Evolutionary conservation across 2,888 invertebrate genomes (phyloP).

Genomic region (Clitarchus hookeri): DNA sequence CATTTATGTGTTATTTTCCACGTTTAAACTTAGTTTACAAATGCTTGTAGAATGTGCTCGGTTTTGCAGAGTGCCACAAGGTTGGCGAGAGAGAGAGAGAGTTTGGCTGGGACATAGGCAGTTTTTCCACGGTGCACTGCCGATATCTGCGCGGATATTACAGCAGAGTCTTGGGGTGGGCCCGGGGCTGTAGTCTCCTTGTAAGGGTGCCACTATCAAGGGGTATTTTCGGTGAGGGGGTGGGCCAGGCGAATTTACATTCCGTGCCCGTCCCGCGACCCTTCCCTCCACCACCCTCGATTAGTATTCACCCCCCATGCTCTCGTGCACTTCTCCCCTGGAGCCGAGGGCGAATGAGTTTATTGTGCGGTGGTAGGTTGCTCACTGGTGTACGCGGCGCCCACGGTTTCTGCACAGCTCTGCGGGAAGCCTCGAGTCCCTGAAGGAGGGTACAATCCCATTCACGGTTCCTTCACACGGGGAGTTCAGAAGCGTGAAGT

Average conservation of each 20-base stretch:
- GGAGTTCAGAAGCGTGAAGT: no score
- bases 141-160: slow-evolving; percentile 2
- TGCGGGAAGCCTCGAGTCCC: no score
- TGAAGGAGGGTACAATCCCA: no score
- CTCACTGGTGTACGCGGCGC: neutral
- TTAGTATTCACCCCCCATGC: neutral
- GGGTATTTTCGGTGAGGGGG: neutral
- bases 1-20: no score
- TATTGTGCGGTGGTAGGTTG: neutral
- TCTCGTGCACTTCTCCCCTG: neutral
- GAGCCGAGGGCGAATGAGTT: slow-evolving; percentile 8
- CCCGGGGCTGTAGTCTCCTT: neutral
- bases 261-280: neutral
- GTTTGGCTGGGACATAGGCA: no score
- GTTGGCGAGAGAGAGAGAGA: no score
- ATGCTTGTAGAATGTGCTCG: no score
- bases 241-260: neutral
- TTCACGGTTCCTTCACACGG: no score
- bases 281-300: neutral
- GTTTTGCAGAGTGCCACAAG: no score
- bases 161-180: neutral
- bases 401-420: neutral
- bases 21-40: no score
- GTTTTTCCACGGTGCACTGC: neutral
- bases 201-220: slow-evolving; percentile 7